Conservation (phyloP, 2,797 vertebrate species). For the Alcedo atthis region DNA sequence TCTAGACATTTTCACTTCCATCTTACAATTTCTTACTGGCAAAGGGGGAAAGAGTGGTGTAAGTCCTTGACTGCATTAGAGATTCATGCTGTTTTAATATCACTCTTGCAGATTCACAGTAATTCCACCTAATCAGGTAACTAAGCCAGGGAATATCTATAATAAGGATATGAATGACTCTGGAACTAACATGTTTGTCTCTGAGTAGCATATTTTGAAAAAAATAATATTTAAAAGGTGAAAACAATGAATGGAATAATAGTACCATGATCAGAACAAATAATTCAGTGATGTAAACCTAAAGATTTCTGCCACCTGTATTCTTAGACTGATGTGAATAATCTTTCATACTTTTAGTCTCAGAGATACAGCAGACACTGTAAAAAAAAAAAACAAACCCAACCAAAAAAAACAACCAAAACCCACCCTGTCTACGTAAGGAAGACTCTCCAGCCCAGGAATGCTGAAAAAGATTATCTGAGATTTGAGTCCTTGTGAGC, state of each 20-base stretch:
- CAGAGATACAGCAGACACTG: not conserved
- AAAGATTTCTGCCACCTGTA: not conserved
- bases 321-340: not conserved
- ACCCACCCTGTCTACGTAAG: not conserved
- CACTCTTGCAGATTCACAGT: not conserved
- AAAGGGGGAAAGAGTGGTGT: not conserved
- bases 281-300: not conserved
- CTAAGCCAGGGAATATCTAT: not conserved
- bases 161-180: not conserved
- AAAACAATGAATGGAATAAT: constrained; percentile 27
- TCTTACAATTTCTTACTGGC: not conserved
- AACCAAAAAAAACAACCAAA: too few relatives aligned
- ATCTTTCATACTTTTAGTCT: not conserved
- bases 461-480: not conserved
- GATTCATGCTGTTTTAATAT: not conserved
- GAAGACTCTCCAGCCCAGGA: not conserved
- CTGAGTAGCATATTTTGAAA: not conserved
- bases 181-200: not conserved
- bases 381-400: not conserved
- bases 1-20: not conserved
- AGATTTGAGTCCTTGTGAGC: not conserved
- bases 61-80: not conserved
- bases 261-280: not conserved
- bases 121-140: not conserved
- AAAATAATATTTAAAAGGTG: not conserved